Conservation (phyloP, 2,888 invertebrate species). For the Rotaria macrura region DNA sequence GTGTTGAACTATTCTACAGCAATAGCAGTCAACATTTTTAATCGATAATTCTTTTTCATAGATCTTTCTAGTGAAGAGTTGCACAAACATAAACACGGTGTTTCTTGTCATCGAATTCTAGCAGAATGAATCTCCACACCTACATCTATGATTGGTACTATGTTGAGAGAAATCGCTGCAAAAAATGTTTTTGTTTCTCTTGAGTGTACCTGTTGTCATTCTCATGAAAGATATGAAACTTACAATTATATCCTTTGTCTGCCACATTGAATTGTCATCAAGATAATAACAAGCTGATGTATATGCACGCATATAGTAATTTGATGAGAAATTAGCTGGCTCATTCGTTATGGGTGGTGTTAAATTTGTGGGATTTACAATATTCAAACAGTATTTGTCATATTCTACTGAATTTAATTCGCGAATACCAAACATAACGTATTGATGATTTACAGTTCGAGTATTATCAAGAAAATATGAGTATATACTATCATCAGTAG, state of each 20-base stretch:
- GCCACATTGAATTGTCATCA: neutral
- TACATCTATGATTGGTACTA: no score
- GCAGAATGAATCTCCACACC: no score
- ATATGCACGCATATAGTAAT: constrained; percentile 23
- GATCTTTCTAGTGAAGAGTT: no score
- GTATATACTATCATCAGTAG: neutral
- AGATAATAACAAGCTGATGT: constrained; percentile 34
- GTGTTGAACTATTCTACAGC: no score
- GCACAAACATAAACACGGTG: no score
- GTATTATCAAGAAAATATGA: neutral
- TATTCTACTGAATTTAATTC: constrained; percentile 23
- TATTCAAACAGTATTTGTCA: neutral
- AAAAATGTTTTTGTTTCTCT: no score
- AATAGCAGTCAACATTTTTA: no score
- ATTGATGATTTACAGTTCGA: neutral
- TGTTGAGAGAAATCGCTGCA: no score
- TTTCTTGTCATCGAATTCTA: no score
- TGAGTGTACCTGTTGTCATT: no score
- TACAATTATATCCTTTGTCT: neutral
- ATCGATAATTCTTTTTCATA: no score
- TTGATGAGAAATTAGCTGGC: neutral
- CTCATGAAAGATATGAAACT: neutral
- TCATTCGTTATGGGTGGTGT: neutral
- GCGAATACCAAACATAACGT: constrained; percentile 22
- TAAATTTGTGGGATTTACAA: neutral